Evolutionary conservation across 2,113 vertebrate genomes (phyloP).

Genomic region (Rhodinocichla rosea): DNA sequence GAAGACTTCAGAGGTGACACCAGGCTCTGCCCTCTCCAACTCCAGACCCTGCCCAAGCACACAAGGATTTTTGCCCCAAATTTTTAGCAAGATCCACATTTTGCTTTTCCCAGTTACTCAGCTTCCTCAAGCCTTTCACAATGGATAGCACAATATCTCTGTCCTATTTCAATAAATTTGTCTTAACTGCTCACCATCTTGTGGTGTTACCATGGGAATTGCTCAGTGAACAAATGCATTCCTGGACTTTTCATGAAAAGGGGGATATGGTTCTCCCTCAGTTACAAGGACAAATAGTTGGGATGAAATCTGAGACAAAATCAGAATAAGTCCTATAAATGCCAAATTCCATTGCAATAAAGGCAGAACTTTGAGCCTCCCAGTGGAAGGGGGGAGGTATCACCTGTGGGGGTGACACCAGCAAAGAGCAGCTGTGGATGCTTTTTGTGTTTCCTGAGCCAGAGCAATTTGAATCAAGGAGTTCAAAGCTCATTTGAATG

Average conservation of each 20-base stretch:
- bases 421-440: not conserved
- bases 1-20: not conserved
- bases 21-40: not conserved
- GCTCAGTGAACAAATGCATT: fast-evolving
- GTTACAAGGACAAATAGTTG: not conserved
- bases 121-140: not conserved
- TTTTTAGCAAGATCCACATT: not conserved
- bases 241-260: not conserved
- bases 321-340: not conserved
- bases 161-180: not conserved
- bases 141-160: not conserved
- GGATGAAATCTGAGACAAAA: not conserved
- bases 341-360: not conserved
- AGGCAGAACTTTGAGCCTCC: not conserved
- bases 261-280: not conserved
- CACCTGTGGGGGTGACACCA: not conserved
- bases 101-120: not conserved
- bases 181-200: not conserved
- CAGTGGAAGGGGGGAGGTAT: not conserved
- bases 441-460: not conserved
- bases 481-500: not conserved
- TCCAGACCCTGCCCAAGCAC: not conserved
- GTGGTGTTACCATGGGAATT: not conserved
- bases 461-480: not conserved
- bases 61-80: not conserved